These are phyloP conservation scores for Sphaerodactylus townsendi DNA, from an alignment of 2,113 vertebrate species.

Conservation along the genomic window DNA sequence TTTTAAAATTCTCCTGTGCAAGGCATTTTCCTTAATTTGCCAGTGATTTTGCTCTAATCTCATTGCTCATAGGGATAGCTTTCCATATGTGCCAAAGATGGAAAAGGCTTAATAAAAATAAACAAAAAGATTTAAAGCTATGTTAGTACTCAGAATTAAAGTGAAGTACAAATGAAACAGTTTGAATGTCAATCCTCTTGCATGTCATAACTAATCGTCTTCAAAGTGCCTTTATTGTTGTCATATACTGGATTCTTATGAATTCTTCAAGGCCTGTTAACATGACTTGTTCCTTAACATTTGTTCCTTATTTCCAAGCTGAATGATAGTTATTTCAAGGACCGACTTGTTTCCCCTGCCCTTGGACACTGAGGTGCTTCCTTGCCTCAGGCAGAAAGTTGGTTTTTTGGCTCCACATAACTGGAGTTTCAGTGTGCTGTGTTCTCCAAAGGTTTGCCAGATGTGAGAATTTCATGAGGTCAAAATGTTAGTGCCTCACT, in stretches of 20 bases:
- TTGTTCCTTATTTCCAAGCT: not conserved
- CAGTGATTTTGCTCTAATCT: conserved; percentile 29
- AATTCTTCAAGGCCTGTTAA: not conserved
- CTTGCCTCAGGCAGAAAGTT: not conserved
- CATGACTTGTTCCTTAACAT: not conserved
- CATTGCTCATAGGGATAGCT: conserved; percentile 25
- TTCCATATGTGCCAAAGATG: conserved; percentile 48
- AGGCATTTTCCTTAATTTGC: conserved; percentile 17
- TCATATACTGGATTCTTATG: not conserved
- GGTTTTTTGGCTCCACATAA: not conserved
- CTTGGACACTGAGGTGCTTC: not conserved
- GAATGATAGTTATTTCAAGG: not conserved
- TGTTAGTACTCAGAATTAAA: not conserved
- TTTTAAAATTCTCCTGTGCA: conserved; percentile 2
- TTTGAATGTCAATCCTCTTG: not conserved
- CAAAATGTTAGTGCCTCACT: not conserved
- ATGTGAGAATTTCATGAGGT: not conserved
- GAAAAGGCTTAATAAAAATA: conserved; percentile 42
- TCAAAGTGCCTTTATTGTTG: not conserved
- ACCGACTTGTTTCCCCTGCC: not conserved
- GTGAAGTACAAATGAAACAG: not conserved
- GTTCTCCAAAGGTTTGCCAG: too few relatives aligned
- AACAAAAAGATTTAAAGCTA: not conserved
- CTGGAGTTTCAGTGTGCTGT: not conserved
- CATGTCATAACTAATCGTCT: not conserved